phyloP scores from a whole-genome alignment of 2,797 vertebrate genomes.

The Cygnus olor region DNA sequence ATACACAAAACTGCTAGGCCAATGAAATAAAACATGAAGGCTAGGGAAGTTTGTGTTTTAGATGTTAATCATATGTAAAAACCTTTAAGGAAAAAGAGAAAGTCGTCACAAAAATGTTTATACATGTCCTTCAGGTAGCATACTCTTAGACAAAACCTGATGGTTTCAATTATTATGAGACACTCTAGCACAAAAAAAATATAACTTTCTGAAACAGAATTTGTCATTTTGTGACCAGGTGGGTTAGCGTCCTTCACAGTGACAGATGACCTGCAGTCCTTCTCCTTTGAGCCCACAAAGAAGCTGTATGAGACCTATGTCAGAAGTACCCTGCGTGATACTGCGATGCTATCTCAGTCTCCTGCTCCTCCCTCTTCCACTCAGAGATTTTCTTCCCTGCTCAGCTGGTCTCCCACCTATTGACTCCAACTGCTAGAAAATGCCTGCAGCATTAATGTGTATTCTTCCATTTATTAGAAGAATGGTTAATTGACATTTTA shows the following conservation, averaged over 20 bases:
- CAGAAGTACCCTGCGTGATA: not conserved
- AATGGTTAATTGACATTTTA: not conserved
- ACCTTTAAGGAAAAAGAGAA: not conserved
- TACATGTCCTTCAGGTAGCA: not conserved
- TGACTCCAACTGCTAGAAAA: not conserved
- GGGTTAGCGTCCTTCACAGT: not conserved
- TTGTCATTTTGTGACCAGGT: not conserved
- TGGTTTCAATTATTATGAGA: not conserved
- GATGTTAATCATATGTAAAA: not conserved
- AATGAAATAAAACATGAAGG: not conserved
- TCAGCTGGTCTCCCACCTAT: not conserved
- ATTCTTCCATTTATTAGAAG: not conserved
- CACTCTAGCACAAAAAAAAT: not conserved
- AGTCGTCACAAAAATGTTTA: not conserved
- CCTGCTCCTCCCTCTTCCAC: not conserved
- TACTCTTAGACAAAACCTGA: not conserved
- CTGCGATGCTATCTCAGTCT: not conserved
- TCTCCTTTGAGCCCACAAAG: not conserved
- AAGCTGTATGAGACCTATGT: not conserved
- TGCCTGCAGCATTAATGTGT: not conserved
- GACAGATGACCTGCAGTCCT: not conserved
- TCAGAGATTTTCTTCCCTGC: not conserved
- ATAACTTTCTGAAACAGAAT: not conserved
- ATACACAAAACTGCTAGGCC: not conserved
- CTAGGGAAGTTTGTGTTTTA: not conserved